Conservation (phyloP, 2,113 vertebrate species). For the Ophiodon elongatus region DNA sequence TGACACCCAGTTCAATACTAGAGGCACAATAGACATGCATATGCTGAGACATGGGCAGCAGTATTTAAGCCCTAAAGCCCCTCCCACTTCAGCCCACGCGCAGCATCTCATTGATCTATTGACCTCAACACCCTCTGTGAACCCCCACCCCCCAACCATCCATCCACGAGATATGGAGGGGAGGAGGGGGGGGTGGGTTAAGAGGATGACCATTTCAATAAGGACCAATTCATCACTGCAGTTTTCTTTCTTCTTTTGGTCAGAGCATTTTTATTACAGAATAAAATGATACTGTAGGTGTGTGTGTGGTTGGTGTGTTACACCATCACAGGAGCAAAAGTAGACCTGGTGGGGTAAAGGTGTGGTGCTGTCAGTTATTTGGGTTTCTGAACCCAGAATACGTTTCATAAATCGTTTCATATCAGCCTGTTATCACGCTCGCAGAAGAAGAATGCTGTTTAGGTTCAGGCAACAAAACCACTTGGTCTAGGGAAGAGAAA, state of each 20-base stretch:
- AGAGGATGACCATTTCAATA: slow-evolving; percentile 66
- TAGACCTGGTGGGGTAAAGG: background rate
- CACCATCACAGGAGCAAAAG: background rate
- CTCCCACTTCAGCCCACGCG: slow-evolving; percentile 5
- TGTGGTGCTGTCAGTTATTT: background rate
- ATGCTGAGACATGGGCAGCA: slow-evolving; percentile 45
- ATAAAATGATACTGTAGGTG: background rate
- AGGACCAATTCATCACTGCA: slow-evolving; percentile 64
- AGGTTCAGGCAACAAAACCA: too few species aligned
- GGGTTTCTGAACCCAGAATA: background rate
- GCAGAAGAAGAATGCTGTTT: too few species aligned
- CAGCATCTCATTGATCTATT: slow-evolving; percentile 80
- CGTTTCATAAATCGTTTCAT: background rate
- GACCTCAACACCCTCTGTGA: slow-evolving; percentile 57
- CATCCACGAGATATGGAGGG: background rate
- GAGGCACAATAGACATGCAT: slow-evolving; percentile 69
- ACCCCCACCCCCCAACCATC: slow-evolving; percentile 27
- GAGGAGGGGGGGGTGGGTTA: slow-evolving; percentile 35
- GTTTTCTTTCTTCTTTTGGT: background rate
- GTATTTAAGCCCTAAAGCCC: slow-evolving; percentile 21
- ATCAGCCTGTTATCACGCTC: too few species aligned
- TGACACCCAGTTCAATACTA: slow-evolving; percentile 50
- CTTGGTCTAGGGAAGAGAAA: too few species aligned
- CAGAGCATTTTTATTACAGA: background rate
- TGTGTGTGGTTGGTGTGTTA: background rate